Evolutionary conservation across 2,888 invertebrate species (phyloP).

Genomic region (Protula sp.): DNA sequence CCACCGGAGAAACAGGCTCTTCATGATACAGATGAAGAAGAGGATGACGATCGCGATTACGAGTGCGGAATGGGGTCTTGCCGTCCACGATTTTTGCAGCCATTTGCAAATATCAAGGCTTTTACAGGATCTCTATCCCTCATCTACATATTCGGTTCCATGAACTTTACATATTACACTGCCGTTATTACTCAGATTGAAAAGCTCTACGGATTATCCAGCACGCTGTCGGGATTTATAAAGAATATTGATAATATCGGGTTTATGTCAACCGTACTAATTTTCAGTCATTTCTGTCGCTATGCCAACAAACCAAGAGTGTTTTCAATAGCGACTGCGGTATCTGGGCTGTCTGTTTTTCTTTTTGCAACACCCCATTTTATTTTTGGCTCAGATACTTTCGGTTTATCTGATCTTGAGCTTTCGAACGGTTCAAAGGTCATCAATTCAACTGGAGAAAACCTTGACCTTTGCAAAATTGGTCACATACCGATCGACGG

Average conservation of each 20-base stretch:
- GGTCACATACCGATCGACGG: not conserved
- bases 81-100: not conserved
- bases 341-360: slow-evolving; percentile 12
- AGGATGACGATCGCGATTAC: not conserved
- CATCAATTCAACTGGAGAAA: not conserved
- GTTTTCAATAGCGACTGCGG: slow-evolving; percentile 12
- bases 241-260: slow-evolving; percentile 43
- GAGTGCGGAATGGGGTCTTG: not conserved
- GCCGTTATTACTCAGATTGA: slow-evolving; percentile 34
- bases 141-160: slow-evolving; percentile 16
- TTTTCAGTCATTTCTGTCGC: slow-evolving; percentile 28
- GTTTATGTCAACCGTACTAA: slow-evolving; percentile 29
- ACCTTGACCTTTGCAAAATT: not conserved
- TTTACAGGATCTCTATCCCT: slow-evolving; percentile 22
- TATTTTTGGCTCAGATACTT: slow-evolving; percentile 13
- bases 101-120: slow-evolving; percentile 3
- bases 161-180: slow-evolving; percentile 21
- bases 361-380: slow-evolving; percentile 21
- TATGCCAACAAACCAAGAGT: slow-evolving; percentile 21
- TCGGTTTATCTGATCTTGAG: not conserved
- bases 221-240: slow-evolving; percentile 35
- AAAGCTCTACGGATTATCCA: slow-evolving; percentile 37
- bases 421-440: not conserved
- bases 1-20: too few species aligned
- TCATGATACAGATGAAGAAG: not conserved